Evolutionary conservation across 2,888 invertebrate genomes (phyloP), one percentile per base, ranked within the genome.

Genomic region (Drosophila falleni): DNA sequence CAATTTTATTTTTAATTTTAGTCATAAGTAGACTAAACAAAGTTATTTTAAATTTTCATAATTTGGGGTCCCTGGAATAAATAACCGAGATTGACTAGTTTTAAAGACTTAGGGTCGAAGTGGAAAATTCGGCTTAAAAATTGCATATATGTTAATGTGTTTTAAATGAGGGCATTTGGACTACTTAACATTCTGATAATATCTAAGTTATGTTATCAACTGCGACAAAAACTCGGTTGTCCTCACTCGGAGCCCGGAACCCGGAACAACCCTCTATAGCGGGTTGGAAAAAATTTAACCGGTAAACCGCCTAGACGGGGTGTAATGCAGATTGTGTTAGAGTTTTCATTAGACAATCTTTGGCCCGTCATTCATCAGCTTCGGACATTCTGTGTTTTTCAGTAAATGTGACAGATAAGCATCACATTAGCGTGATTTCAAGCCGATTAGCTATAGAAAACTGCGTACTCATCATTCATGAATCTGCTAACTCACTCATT

Each of bases 341-440:
- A 61, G 35, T 67, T 65, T 66, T 67, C 71, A 67, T 73, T 67
- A 67, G 47, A 67, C 56, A 75, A 70, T 67, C 39, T 73, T 62
- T 37, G 46, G 55, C 46, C 37, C 74, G 66, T 68, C 73, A 63
- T 75, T 62, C 56, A 62, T 62, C 62, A 46, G 31, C 29, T 8
- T 37, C 31, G 49, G 31, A 63, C 37, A 33, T 49, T 19, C 65
- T 39, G 53, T 73, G 58, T 61, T 60, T 41, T 42, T 39, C 11
- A 49, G 56, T 56, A 44, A 53, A 72, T 78, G 62, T 66, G 51
- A 31, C 44, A 68, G 84, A 85, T 85, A 85, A 78, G 39, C 78
- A 85, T 85, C 84, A 87, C 87, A 85, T 85, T 85, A 85, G 80
- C 64, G 70, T 71, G 85, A 84, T 85, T 80, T 71, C 69, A 75